A percentile compares a stretch with the other conserved stretches of the same genome.
Conservation (phyloP, 1,140 invertebrate species). For the Ctenoplectra terminalis region DNA sequence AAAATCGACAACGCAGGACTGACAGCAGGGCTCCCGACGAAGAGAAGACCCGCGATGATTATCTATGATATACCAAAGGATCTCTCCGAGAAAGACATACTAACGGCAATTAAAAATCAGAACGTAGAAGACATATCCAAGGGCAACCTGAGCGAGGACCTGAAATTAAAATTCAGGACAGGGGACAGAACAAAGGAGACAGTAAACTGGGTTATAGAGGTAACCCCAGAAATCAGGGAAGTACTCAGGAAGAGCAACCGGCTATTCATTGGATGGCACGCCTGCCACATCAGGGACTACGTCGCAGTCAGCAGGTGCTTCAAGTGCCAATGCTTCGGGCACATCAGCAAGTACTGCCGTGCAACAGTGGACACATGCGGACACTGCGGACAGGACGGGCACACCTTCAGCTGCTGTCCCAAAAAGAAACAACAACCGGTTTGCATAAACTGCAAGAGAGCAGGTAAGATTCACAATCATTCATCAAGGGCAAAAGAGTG, state of each 20-base stretch:
- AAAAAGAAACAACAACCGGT: neutral
- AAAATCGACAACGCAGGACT: too few relatives aligned
- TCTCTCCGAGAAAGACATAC: too few relatives aligned
- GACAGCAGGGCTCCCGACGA: too few relatives aligned
- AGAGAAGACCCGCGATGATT: too few relatives aligned
- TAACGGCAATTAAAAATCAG: too few relatives aligned
- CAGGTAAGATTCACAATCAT: neutral
- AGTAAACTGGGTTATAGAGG: neutral
- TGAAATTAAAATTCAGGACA: too few relatives aligned
- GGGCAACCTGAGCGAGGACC: too few relatives aligned
- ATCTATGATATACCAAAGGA: too few relatives aligned
- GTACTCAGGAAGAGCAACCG: neutral
- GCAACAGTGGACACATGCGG: neutral
- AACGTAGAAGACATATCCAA: too few relatives aligned
- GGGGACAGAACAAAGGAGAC: too few relatives aligned
- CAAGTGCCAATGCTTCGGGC: neutral
- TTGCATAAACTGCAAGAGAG: slow-evolving; percentile 12
- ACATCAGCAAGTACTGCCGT: too few relatives aligned
- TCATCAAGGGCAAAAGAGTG: neutral
- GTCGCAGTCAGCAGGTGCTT: neutral
- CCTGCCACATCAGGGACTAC: neutral
- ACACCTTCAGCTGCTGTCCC: neutral
- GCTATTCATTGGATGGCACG: too few relatives aligned
- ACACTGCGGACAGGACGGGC: neutral
- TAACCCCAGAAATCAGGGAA: neutral